Evolutionary conservation across 2,797 vertebrate species (phyloP).

Genomic region (Bovichtus variegatus): DNA sequence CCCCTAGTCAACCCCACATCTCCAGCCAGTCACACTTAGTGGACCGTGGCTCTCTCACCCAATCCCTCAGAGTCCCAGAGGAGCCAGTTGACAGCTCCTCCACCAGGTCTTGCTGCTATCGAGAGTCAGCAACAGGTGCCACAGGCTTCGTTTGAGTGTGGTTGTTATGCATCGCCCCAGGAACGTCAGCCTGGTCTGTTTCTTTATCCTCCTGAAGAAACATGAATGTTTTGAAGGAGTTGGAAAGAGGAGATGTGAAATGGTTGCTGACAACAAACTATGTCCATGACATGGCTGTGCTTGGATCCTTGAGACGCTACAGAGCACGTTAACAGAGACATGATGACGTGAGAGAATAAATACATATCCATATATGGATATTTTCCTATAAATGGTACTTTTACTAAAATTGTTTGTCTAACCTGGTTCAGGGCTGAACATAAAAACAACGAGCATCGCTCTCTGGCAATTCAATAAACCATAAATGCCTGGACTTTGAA

Average conservation of each 20-base stretch:
- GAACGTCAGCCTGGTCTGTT: slow-evolving; percentile 33
- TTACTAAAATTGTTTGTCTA: slow-evolving; percentile 1
- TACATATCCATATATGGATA: not conserved
- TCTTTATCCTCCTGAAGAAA: slow-evolving; percentile 27
- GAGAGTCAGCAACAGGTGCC: slow-evolving; percentile 70
- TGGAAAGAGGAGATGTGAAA: slow-evolving; percentile 25
- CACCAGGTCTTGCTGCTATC: slow-evolving; percentile 34
- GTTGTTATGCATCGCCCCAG: slow-evolving; percentile 40
- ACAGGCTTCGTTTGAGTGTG: slow-evolving; percentile 25
- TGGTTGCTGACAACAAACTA: slow-evolving; percentile 21
- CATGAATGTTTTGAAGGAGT: slow-evolving; percentile 29
- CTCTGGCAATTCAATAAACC: slow-evolving; percentile 42
- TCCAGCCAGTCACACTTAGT: slow-evolving; percentile 72
- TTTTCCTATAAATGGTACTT: not conserved
- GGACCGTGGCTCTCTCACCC: slow-evolving; percentile 68
- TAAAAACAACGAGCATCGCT: slow-evolving; percentile 21
- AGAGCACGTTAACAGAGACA: slow-evolving; percentile 19
- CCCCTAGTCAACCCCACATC: slow-evolving; percentile 59
- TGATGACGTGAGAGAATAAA: slow-evolving; percentile 14
- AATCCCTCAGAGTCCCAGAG: slow-evolving; percentile 67
- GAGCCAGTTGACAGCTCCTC: slow-evolving; percentile 68
- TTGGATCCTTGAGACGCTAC: slow-evolving; percentile 32
- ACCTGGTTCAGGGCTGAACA: slow-evolving; percentile 15
- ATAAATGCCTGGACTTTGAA: slow-evolving; percentile 53
- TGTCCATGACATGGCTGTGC: slow-evolving; percentile 14